Percentiles rank a stretch among this genome's conserved stretches.
Evolutionary conservation across 2,797 vertebrate genomes (phyloP).

Genomic region (Pempheris klunzingeri): DNA sequence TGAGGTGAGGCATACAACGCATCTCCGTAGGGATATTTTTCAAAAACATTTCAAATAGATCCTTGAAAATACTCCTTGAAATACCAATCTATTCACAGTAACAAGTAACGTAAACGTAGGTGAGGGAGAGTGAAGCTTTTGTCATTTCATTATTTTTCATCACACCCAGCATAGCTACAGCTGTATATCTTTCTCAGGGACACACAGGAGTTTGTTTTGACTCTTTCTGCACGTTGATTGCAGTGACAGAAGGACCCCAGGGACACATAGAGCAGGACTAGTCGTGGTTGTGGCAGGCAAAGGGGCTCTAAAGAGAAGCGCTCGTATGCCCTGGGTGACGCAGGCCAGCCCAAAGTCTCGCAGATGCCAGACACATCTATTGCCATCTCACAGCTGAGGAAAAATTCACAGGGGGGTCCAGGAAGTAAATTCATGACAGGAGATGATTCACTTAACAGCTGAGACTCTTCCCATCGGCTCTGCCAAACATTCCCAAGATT

Average conservation of each 20-base stretch:
- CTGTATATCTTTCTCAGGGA: slow-evolving; percentile 28
- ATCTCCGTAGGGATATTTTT: not conserved
- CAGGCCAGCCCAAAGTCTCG: slow-evolving; percentile 11
- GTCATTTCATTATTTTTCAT: slow-evolving; percentile 13
- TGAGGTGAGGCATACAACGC: slow-evolving; percentile 27
- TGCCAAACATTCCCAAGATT: slow-evolving; percentile 25
- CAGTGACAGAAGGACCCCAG: slow-evolving; percentile 23
- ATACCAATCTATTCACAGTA: not conserved
- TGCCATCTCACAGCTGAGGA: slow-evolving; percentile 36
- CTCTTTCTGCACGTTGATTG: slow-evolving; percentile 14
- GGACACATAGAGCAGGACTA: slow-evolving; percentile 9
- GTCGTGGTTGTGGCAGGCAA: not conserved
- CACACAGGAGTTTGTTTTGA: slow-evolving; percentile 24
- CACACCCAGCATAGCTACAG: not conserved
- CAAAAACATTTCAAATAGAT: slow-evolving; percentile 2
- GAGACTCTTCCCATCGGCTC: slow-evolving; percentile 23
- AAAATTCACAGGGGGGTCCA: slow-evolving; percentile 25
- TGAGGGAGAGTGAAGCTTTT: slow-evolving; percentile 17
- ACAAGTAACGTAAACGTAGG: slow-evolving; percentile 8
- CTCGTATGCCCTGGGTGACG: slow-evolving; percentile 32
- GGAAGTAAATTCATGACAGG: slow-evolving; percentile 17
- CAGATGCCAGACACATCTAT: slow-evolving; percentile 18
- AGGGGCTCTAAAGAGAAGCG: slow-evolving; percentile 39
- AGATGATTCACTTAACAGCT: slow-evolving; percentile 43
- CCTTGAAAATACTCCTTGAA: not conserved